Percentiles rank a stretch among this genome's conserved stretches.
Evolutionary conservation across 1,140 invertebrate species (phyloP).

Genomic region (Drosophila bifasciata): DNA sequence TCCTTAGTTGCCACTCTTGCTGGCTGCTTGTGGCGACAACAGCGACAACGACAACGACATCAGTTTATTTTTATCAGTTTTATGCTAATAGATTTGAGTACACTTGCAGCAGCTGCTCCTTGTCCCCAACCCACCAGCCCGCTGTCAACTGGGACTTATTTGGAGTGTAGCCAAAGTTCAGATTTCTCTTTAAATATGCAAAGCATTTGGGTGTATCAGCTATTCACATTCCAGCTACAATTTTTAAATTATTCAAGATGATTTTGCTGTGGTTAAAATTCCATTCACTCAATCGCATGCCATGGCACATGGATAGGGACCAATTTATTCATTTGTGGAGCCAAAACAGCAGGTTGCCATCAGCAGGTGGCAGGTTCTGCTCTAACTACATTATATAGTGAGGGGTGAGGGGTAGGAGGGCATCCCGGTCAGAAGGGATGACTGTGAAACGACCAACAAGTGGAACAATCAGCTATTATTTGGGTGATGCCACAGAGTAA

Average conservation of each 20-base stretch:
- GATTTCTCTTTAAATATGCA: conserved; percentile 43
- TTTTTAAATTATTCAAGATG: conserved; percentile 12
- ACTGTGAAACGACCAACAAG: not conserved
- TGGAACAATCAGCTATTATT: conserved; percentile 8
- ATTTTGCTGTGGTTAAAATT: not conserved
- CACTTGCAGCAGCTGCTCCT: conserved; percentile 67
- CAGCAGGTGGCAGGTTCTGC: conserved; percentile 8
- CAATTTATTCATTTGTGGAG: not conserved
- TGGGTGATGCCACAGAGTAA: conserved; percentile 9
- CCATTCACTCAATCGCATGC: not conserved
- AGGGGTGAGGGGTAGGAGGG: too few relatives aligned
- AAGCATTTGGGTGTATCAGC: conserved; percentile 7
- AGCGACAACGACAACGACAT: conserved; percentile 67
- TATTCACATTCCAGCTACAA: conserved; percentile 13
- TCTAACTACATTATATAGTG: too few relatives aligned
- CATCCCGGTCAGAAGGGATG: not conserved
- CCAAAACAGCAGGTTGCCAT: not conserved
- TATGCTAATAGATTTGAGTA: conserved; percentile 72
- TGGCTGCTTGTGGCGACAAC: conserved; percentile 67
- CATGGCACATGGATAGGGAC: conserved; percentile 10
- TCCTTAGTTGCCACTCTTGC: not conserved
- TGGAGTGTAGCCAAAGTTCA: conserved; percentile 32
- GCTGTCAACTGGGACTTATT: conserved; percentile 3
- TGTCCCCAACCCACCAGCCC: conserved; percentile 6
- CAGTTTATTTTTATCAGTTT: conserved; percentile 77